phyloP scores from a whole-genome alignment of 2,113 vertebrate species.

The Plecotus auritus region DNA sequence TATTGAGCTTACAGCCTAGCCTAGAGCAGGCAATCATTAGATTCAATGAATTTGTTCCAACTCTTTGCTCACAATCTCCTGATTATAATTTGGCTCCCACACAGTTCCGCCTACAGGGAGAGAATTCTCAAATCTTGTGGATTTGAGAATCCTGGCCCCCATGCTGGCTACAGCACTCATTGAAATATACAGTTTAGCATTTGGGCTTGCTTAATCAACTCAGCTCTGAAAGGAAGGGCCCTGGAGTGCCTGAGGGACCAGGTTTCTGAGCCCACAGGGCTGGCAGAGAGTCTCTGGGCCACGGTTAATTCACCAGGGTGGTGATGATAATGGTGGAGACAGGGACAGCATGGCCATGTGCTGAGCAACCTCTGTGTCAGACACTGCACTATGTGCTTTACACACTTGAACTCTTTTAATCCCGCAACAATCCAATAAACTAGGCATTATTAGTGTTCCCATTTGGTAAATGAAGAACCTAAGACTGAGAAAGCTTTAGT shows the following conservation, averaged over 20 bases:
- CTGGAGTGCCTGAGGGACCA: neutral
- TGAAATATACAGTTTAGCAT: neutral
- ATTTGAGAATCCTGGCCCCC: neutral
- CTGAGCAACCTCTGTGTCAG: neutral
- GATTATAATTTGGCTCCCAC: neutral
- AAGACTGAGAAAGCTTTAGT: neutral
- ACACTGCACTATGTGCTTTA: neutral
- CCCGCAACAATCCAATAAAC: neutral
- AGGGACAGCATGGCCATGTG: accelerated
- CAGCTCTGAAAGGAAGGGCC: neutral
- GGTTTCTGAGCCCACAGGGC: neutral
- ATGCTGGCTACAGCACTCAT: neutral
- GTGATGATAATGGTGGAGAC: neutral
- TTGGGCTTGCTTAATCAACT: neutral
- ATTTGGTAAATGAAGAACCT: neutral
- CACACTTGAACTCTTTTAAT: neutral
- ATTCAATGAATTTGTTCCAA: constrained; percentile 30
- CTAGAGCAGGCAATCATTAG: neutral
- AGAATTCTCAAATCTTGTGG: constrained; percentile 20
- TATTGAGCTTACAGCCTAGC: neutral
- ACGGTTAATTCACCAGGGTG: neutral
- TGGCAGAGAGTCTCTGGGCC: neutral
- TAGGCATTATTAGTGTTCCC: neutral
- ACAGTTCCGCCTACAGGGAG: neutral
- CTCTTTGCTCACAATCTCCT: neutral